phyloP scores from a whole-genome alignment of 1,140 invertebrate genomes.

The Branchinecta lynchi region DNA sequence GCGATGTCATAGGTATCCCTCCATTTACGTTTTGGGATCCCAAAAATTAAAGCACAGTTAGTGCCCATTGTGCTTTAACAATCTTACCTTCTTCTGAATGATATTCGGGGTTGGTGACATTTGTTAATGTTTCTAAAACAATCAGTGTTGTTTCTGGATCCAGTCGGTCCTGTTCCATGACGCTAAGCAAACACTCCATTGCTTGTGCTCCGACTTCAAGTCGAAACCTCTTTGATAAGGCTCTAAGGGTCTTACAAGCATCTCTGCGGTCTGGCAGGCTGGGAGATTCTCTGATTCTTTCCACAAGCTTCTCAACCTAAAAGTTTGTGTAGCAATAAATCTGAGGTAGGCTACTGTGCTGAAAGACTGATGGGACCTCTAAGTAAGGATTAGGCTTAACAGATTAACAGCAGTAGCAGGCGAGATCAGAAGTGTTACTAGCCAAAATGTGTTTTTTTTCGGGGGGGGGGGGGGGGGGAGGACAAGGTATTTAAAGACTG shows the following conservation, averaged over 20 bases:
- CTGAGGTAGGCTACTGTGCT: too few relatives aligned
- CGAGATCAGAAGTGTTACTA: too few relatives aligned
- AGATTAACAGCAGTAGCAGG: too few relatives aligned
- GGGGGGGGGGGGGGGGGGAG: too few relatives aligned
- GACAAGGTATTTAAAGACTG: too few relatives aligned
- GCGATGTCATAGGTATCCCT: too few relatives aligned
- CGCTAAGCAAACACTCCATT: constrained; percentile 68
- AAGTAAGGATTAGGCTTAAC: too few relatives aligned
- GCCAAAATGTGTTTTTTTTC: too few relatives aligned
- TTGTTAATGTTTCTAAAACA: constrained; percentile 76
- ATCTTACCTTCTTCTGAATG: constrained; percentile 62
- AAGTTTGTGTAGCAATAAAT: constrained; percentile 25
- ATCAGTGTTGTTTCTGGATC: constrained; percentile 85
- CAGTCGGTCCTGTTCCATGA: constrained; percentile 61
- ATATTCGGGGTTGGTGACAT: constrained; percentile 67
- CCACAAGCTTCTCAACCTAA: constrained; percentile 80
- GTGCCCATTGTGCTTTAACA: too few relatives aligned
- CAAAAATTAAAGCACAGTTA: too few relatives aligned
- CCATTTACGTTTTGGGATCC: too few relatives aligned
- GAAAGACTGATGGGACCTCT: too few relatives aligned
- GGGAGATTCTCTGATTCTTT: constrained; percentile 78
- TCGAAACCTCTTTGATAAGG: constrained; percentile 78
- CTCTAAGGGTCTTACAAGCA: constrained; percentile 86
- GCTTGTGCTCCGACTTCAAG: constrained; percentile 90
- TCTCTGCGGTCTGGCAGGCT: constrained; percentile 85